phyloP scores from a whole-genome alignment of 2,888 invertebrate species.

The Galerucella nymphaeae region DNA sequence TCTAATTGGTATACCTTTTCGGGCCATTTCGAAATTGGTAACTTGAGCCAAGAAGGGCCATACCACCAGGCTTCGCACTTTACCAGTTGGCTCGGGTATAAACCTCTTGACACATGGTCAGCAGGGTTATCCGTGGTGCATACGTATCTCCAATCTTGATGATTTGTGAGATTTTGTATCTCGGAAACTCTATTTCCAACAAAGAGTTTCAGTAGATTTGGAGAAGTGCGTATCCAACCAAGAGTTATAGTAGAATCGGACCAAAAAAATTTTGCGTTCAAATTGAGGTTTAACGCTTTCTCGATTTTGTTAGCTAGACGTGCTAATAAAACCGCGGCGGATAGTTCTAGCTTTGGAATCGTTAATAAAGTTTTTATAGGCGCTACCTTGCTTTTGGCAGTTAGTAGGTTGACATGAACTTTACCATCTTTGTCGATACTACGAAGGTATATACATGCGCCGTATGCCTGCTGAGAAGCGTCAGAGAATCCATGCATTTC shows the following conservation, averaged over 20 bases:
- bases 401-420: background rate
- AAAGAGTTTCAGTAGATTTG: background rate
- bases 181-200: background rate
- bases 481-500: slow-evolving; percentile 26
- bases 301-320: background rate
- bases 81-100: background rate
- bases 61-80: background rate
- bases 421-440: background rate
- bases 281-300: background rate
- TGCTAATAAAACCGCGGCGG: background rate
- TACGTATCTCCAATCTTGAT: background rate
- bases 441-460: slow-evolving; percentile 22
- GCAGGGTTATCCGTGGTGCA: background rate
- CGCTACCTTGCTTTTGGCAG: background rate
- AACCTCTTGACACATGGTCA: background rate
- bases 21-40: background rate
- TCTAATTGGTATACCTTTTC: background rate
- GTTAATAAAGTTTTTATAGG: background rate
- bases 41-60: background rate
- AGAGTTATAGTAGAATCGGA: background rate
- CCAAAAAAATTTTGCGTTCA: background rate
- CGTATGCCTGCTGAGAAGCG: slow-evolving; percentile 22
- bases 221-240: background rate
- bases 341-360: background rate
- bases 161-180: background rate